phyloP scores from a whole-genome alignment of 2,888 invertebrate species.

The Trissonchulus latispiculum region DNA sequence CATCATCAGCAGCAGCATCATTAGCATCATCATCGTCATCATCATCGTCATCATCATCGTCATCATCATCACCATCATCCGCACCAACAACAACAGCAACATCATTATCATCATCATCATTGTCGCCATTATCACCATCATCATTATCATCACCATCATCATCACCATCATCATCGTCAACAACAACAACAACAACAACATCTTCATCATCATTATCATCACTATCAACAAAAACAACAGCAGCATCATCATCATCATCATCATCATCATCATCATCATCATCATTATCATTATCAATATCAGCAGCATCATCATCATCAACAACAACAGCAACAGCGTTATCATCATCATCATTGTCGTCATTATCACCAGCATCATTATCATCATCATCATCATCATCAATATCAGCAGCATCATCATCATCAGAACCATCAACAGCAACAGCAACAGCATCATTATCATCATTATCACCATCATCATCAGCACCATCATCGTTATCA shows the following conservation, averaged over 20 bases:
- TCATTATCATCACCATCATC: constrained; percentile 17
- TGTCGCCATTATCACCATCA: constrained; percentile 8
- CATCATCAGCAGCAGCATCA: too few species aligned
- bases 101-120: constrained; percentile 17
- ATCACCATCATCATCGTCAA: constrained; percentile 16
- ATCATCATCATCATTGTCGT: too few species aligned
- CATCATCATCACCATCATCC: constrained; percentile 16
- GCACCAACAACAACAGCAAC: too few species aligned
- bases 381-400: too few species aligned
- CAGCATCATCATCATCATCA: too few species aligned
- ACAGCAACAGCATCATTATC: too few species aligned
- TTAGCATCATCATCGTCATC: constrained; percentile 14
- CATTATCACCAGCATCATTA: too few species aligned
- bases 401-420: too few species aligned
- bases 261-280: constrained; percentile 21
- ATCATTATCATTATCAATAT: constrained; percentile 19
- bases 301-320: too few species aligned
- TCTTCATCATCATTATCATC: constrained; percentile 15
- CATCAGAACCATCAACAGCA: too few species aligned
- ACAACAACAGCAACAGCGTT: too few species aligned
- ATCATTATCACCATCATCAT: constrained; percentile 23
- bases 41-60: constrained; percentile 16
- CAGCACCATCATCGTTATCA: too few species aligned
- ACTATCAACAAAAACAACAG: neutral
- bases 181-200: constrained; percentile 6